Conservation (phyloP, 2,113 vertebrate genomes). For the Coreoperca whiteheadi region DNA sequence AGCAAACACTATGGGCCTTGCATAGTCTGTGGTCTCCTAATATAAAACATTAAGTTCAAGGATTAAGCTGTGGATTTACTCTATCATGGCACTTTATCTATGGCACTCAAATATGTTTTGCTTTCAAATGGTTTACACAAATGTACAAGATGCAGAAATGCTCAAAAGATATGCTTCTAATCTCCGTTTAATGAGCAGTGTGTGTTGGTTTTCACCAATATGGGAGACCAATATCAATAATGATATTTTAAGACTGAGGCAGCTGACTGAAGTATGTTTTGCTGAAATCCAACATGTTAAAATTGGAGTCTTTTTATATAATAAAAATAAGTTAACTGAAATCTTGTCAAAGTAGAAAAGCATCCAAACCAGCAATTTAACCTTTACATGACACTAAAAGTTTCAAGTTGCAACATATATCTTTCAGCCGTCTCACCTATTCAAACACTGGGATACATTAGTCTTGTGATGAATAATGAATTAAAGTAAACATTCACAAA, state of each 20-base stretch:
- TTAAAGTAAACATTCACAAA: background rate
- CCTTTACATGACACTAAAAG: background rate
- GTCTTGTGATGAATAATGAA: background rate
- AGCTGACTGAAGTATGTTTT: background rate
- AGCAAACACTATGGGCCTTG: slow-evolving; percentile 92
- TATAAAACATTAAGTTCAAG: background rate
- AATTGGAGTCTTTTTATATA: background rate
- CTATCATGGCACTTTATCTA: slow-evolving; percentile 33
- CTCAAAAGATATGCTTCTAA: background rate
- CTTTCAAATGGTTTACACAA: background rate
- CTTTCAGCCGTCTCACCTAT: background rate
- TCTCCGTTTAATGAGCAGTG: background rate
- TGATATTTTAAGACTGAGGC: background rate
- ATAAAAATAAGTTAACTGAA: background rate
- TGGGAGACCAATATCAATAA: background rate
- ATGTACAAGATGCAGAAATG: background rate
- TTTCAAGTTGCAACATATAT: background rate
- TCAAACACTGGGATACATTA: background rate
- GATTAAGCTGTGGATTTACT: slow-evolving; percentile 11
- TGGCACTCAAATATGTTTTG: background rate
- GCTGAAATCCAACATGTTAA: background rate
- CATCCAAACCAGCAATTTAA: background rate
- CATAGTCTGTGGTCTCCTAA: slow-evolving; percentile 95
- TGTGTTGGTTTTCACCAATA: slow-evolving; percentile 9
- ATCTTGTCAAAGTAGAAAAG: background rate